Percentiles rank a stretch among this genome's conserved stretches.
These are phyloP conservation scores for Notamacropus eugenii DNA, from an alignment of 2,797 vertebrate species.

Conservation along the genomic window DNA sequence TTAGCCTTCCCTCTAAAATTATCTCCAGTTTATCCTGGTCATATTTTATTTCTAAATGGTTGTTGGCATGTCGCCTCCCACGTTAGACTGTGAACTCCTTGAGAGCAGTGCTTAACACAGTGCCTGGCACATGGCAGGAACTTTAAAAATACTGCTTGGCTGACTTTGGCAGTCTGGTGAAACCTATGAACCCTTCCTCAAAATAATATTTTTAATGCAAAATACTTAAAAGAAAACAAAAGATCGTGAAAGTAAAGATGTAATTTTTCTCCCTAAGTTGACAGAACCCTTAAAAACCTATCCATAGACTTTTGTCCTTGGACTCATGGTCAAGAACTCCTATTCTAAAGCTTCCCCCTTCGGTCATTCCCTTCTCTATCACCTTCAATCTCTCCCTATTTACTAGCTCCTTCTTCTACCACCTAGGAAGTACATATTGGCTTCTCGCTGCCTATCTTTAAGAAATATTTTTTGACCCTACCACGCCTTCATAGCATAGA, in stretches of 20 bases:
- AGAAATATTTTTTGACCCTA: not conserved
- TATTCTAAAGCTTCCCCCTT: not conserved
- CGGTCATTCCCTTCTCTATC: not conserved
- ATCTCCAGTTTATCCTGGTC: not conserved
- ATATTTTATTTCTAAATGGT: not conserved
- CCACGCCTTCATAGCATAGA: not conserved
- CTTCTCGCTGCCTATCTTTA: not conserved
- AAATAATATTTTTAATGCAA: not conserved
- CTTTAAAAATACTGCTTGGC: not conserved
- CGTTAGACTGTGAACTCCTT: not conserved
- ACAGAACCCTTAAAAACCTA: not conserved
- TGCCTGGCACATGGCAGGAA: not conserved
- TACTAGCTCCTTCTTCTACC: not conserved
- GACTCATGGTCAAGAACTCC: not conserved
- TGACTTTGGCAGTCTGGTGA: not conserved
- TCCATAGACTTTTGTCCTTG: not conserved
- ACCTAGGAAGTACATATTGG: not conserved
- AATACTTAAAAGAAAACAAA: not conserved
- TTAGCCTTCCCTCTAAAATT: not conserved
- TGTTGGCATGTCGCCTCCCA: not conserved
- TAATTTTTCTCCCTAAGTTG: not conserved
- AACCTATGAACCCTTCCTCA: not conserved
- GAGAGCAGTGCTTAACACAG: not conserved
- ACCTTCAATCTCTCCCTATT: not conserved
- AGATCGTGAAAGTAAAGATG: not conserved